phyloP scores from a whole-genome alignment of 2,888 invertebrate species.

The Leucophora obtusa region DNA sequence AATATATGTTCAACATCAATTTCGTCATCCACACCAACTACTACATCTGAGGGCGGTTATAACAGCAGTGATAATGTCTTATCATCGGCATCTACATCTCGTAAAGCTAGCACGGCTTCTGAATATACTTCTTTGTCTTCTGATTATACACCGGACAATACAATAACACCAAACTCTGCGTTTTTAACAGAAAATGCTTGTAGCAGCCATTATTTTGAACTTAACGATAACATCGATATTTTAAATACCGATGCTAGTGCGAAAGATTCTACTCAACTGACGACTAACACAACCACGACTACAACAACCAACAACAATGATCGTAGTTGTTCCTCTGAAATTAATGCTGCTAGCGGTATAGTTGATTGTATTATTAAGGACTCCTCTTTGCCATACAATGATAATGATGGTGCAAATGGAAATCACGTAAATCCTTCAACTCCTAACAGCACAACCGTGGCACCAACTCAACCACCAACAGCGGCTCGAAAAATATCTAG shows the following conservation, averaged over 20 bases:
- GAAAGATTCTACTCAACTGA: neutral
- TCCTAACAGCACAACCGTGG: no score
- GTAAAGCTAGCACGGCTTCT: conserved; percentile 82
- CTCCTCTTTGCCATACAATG: neutral
- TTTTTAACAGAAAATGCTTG: conserved; percentile 32
- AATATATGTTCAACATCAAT: conserved; percentile 66
- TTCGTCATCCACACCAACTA: conserved; percentile 72
- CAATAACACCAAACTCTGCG: conserved; percentile 72
- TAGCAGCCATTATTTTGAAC: conserved; percentile 39
- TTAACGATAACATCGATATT: conserved; percentile 32
- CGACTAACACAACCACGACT: neutral
- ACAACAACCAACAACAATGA: neutral
- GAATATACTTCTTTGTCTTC: conserved; percentile 78
- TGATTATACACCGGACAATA: conserved; percentile 81
- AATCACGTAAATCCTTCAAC: conserved; percentile 15
- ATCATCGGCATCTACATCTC: conserved; percentile 77
- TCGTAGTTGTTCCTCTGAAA: no score
- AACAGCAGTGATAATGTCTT: conserved; percentile 70
- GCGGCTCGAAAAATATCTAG: conserved; percentile 87
- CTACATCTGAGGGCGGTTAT: conserved; percentile 68
- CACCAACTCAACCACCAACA: conserved; percentile 74
- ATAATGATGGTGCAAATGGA: conserved; percentile 12
- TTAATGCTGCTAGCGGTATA: conserved; percentile 18
- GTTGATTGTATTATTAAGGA: neutral
- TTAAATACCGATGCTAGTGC: neutral